Percentiles rank a stretch among this genome's conserved stretches.
phyloP scores from a whole-genome alignment of 2,113 vertebrate species.

The Rhinoptilus africanus region DNA sequence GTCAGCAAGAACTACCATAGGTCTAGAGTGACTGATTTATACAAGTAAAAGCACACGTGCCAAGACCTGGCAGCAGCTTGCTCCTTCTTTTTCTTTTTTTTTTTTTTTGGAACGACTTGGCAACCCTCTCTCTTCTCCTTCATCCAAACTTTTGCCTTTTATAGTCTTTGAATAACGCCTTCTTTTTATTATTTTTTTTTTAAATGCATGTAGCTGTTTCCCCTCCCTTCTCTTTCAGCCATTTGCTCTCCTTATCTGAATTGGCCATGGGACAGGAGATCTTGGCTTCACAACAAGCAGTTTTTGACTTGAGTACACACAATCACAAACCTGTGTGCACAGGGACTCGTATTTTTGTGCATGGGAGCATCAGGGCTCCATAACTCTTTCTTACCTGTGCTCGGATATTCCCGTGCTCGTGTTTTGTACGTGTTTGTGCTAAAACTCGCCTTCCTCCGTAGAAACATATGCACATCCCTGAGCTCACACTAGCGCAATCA shows the following conservation, averaged over 20 bases:
- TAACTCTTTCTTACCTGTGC: not conserved
- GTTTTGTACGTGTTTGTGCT: not conserved
- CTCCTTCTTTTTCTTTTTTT: not conserved
- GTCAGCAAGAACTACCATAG: conserved; percentile 60
- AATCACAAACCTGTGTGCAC: not conserved
- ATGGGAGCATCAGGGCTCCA: not conserved
- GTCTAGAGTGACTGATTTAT: conserved; percentile 63
- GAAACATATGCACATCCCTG: accelerated
- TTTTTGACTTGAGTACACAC: not conserved
- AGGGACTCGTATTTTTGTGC: not conserved
- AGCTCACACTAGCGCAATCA: accelerated
- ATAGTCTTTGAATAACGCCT: conserved; percentile 38
- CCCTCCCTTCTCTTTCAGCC: conserved; percentile 29
- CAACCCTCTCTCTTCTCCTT: conserved; percentile 26
- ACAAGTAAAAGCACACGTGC: conserved; percentile 39
- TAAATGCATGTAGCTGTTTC: not conserved
- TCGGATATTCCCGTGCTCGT: accelerated
- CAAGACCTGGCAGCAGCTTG: conserved; percentile 18
- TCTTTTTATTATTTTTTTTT: not conserved
- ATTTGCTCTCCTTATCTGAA: conserved; percentile 29
- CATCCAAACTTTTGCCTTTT: conserved; percentile 70
- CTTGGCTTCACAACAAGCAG: not conserved
- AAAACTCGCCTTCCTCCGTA: not conserved
- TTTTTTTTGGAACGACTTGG: not conserved
- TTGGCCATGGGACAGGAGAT: not conserved